phyloP scores from a whole-genome alignment of 1,140 invertebrate species.

The Planococcus citri region DNA sequence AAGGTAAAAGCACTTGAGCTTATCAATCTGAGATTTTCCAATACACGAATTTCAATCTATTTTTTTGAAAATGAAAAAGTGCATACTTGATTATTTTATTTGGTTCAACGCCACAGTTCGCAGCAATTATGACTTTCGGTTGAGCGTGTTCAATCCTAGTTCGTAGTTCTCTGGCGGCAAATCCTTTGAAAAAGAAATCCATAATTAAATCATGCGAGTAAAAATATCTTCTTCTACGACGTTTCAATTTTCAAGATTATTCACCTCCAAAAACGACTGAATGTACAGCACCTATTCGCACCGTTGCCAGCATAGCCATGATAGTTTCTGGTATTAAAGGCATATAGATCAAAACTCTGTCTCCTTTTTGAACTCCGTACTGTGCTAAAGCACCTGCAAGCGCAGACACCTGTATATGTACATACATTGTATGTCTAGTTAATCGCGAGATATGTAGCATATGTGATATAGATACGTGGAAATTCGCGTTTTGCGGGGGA shows the following conservation, averaged over 20 bases:
- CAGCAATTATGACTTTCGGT: slow-evolving; percentile 76
- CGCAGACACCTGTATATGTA: slow-evolving; percentile 45
- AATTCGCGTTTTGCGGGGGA: neutral
- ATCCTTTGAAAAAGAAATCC: slow-evolving; percentile 33
- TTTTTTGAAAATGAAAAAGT: too few relatives aligned
- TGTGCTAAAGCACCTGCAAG: slow-evolving; percentile 61
- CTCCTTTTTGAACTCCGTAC: slow-evolving; percentile 61
- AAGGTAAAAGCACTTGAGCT: too few relatives aligned
- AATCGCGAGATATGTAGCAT: too few relatives aligned
- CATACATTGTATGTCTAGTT: neutral
- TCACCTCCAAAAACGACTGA: slow-evolving; percentile 78
- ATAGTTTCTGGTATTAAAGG: slow-evolving; percentile 78
- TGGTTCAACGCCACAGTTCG: slow-evolving; percentile 81
- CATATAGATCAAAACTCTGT: slow-evolving; percentile 80
- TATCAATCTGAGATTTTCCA: too few relatives aligned
- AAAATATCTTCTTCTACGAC: neutral
- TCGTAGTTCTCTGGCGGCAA: slow-evolving; percentile 74
- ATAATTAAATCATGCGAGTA: neutral
- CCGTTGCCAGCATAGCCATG: slow-evolving; percentile 70
- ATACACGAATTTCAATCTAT: too few relatives aligned
- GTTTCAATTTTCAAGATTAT: neutral
- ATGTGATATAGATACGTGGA: neutral
- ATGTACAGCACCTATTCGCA: slow-evolving; percentile 69
- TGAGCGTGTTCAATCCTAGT: slow-evolving; percentile 73
- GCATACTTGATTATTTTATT: slow-evolving; percentile 60